Conservation (phyloP, 1,140 invertebrate genomes). For the Hylyphantes graminicola region DNA sequence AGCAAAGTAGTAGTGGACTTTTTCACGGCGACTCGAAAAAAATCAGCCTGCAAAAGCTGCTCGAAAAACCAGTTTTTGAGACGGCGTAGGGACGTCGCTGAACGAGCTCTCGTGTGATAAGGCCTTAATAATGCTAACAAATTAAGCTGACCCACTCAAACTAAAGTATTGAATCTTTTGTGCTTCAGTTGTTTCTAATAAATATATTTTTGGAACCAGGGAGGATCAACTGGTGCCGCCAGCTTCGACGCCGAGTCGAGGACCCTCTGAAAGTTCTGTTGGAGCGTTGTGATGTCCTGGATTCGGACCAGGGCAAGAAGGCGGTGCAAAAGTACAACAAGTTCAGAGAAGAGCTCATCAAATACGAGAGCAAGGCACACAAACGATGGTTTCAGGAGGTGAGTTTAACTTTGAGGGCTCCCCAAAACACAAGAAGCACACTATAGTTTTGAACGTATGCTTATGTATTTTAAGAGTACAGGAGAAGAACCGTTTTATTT, state of each 20-base stretch:
- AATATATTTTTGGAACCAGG: slow-evolving; percentile 67
- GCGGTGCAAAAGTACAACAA: slow-evolving; percentile 78
- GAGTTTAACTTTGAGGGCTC: not conserved
- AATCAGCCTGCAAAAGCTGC: too few relatives aligned
- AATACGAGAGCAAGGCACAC: slow-evolving; percentile 76
- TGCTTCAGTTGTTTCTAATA: not conserved
- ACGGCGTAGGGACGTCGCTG: too few relatives aligned
- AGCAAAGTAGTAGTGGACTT: too few relatives aligned
- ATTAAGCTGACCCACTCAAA: too few relatives aligned
- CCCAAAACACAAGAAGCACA: too few relatives aligned
- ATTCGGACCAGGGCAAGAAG: slow-evolving; percentile 77
- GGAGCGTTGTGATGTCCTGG: slow-evolving; percentile 67
- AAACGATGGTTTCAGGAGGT: slow-evolving; percentile 80
- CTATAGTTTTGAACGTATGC: too few relatives aligned
- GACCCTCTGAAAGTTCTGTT: slow-evolving; percentile 27
- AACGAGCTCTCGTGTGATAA: too few relatives aligned
- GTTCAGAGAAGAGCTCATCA: slow-evolving; percentile 67
- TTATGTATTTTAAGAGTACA: too few relatives aligned
- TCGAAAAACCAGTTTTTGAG: too few relatives aligned
- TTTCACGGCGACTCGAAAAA: too few relatives aligned
- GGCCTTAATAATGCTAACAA: too few relatives aligned
- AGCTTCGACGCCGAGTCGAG: slow-evolving; percentile 75
- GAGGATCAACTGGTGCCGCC: slow-evolving; percentile 78
- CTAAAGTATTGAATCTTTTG: not conserved
- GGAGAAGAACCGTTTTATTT: too few relatives aligned